Percentiles rank a stretch among this genome's conserved stretches.
Conservation (phyloP, 2,113 vertebrate species). For the Neogobius melanostomus region DNA sequence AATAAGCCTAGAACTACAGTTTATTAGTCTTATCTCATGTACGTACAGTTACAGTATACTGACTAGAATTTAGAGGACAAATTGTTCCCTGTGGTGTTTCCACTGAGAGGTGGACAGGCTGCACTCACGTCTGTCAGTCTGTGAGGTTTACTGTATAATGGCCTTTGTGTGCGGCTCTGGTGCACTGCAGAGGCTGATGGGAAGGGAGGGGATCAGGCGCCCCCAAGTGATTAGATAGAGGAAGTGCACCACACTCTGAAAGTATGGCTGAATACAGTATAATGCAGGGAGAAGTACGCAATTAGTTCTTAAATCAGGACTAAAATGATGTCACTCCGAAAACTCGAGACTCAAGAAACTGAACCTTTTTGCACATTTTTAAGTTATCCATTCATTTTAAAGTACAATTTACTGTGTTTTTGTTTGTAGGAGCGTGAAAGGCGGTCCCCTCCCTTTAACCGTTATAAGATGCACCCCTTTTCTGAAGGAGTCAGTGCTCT, state of each 20-base stretch:
- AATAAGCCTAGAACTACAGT: neutral
- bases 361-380: no score
- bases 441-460: slow-evolving; percentile 94
- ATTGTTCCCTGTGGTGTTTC: neutral
- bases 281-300: no score
- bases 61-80: neutral
- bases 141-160: neutral
- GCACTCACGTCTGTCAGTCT: slow-evolving; percentile 11
- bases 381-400: no score
- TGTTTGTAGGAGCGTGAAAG: slow-evolving; percentile 90
- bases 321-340: no score
- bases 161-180: slow-evolving; percentile 22
- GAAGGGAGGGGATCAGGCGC: neutral
- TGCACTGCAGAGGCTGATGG: slow-evolving; percentile 12
- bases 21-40: neutral
- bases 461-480: slow-evolving; percentile 96
- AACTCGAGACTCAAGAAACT: no score
- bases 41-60: no score
- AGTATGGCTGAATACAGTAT: neutral
- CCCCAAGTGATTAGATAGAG: slow-evolving; percentile 29
- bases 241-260: neutral
- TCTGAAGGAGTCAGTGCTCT: slow-evolving; percentile 96
- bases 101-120: neutral
- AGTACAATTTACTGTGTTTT: neutral
- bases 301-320: neutral